Base-by-base conservation (phyloP, 2,888 invertebrate species). In the Glomeris marginata region DNA sequence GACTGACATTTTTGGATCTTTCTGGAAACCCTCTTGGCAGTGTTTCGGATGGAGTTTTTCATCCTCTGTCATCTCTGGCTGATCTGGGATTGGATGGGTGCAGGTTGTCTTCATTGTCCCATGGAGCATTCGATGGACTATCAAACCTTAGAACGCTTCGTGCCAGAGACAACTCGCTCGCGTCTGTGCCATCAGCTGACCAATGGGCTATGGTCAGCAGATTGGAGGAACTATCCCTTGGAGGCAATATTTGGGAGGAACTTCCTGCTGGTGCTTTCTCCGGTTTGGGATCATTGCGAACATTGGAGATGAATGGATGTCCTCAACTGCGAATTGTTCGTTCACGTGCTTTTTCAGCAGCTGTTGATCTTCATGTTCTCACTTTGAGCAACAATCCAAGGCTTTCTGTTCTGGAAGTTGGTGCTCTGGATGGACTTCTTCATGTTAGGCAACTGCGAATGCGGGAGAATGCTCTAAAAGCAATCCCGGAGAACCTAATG, bases 371-470 rank as follows among this genome's bases (percentile, higher is more conserved):
- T 36, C 48, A 52, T 33, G 48, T 33, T 18, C 46, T 56, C 21
- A 18, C 45, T 2, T 22, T 87, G 70, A 81, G 84, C 64, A 79
- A 81, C 62, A 87, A 87, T 65, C 74, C 79, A 11, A 76, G 76
- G 59, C 73, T 90, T 47, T 71, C 72, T 47, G 77, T 76, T 59
- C 72, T 91, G 53, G 85, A 88, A n/a, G 76, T 80, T 49, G 76
- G 84, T 63, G 70, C 88, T 50, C 84, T 91, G 60, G 82, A 86
- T 64, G 83, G 84, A 36, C 85, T 88, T 62, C 81, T 84, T 8
- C 80, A 81, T 60, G 68, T 87, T 54, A 77, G 77, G 41, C 76
- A 80, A 60, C 76, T 87, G 53, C 83, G 81, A 50, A 76, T 86
- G 64, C 76, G 77, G 56, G 81, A 80, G 58, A 85, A 85, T 66